These are phyloP conservation scores for Embidobia sp. DNA, from an alignment of 2,888 invertebrate genomes.

Conservation along the genomic window DNA sequence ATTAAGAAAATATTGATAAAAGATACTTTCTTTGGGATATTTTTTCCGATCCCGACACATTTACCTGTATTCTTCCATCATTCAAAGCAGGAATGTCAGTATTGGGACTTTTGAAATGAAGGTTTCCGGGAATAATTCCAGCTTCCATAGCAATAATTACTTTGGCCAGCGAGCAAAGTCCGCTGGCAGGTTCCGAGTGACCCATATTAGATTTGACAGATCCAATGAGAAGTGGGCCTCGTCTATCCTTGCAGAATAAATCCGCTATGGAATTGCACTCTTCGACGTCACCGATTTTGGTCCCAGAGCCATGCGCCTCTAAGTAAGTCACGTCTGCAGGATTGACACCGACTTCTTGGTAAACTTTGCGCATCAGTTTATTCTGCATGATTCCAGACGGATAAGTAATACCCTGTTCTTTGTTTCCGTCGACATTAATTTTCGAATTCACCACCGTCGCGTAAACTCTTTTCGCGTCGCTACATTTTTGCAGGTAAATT, in stretches of 20 bases:
- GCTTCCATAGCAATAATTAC: slow-evolving; percentile 96
- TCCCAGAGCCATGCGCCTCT: slow-evolving; percentile 99
- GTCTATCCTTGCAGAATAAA: slow-evolving; percentile 92
- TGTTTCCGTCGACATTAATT: slow-evolving; percentile 96
- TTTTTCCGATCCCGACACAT: too few species aligned
- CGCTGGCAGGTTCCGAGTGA: slow-evolving; percentile 97
- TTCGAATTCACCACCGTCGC: slow-evolving; percentile 93
- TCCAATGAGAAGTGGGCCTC: slow-evolving; percentile 92
- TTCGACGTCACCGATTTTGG: slow-evolving; percentile 98
- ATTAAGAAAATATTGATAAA: too few species aligned
- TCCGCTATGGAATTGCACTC: slow-evolving; percentile 97
- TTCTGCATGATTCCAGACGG: slow-evolving; percentile 92
- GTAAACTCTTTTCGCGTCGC: slow-evolving; percentile 90
- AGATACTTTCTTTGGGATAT: too few species aligned
- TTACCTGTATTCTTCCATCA: slow-evolving; percentile 92
- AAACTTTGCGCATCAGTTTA: slow-evolving; percentile 91
- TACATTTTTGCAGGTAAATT: slow-evolving; percentile 90
- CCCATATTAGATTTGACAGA: slow-evolving; percentile 99
- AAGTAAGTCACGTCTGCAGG: slow-evolving; percentile 94
- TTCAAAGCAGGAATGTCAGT: slow-evolving; percentile 93
- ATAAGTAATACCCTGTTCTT: slow-evolving; percentile 94
- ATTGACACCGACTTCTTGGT: slow-evolving; percentile 90
- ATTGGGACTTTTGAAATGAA: slow-evolving; percentile 94
- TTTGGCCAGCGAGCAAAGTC: slow-evolving; percentile 95
- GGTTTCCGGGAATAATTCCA: slow-evolving; percentile 93